A percentile compares a stretch with the other conserved stretches of the same genome.
These are phyloP conservation scores for Oryzias celebensis DNA, from an alignment of 2,113 vertebrate species.

Conservation along the genomic window DNA sequence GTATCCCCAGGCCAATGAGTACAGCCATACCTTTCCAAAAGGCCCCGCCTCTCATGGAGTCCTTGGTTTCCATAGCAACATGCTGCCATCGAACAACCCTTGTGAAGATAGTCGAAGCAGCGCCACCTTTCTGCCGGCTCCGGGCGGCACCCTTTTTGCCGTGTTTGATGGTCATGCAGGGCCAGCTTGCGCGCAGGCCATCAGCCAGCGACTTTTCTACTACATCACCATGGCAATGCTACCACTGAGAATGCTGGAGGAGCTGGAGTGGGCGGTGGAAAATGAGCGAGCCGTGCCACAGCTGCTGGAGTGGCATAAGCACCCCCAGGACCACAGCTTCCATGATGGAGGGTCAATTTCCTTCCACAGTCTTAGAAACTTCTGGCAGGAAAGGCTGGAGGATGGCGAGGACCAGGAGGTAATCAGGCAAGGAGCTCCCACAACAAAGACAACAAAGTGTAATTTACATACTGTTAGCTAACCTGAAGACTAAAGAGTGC, in stretches of 20 bases:
- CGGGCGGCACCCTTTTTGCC: constrained; percentile 53
- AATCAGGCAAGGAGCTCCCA: neutral
- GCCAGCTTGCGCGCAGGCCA: constrained; percentile 56
- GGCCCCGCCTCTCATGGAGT: constrained; percentile 53
- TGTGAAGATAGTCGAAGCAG: constrained; percentile 67
- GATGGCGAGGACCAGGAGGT: constrained; percentile 24
- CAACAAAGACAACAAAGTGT: neutral
- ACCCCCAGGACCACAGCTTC: constrained; percentile 53
- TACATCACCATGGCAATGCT: constrained; percentile 64
- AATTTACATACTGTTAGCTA: too few relatives aligned
- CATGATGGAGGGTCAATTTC: constrained; percentile 38
- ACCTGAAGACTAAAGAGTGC: too few relatives aligned
- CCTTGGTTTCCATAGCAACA: constrained; percentile 71
- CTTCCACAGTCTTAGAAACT: constrained; percentile 67
- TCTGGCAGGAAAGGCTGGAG: constrained; percentile 70
- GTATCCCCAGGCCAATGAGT: constrained; percentile 59
- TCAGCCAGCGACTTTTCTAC: constrained; percentile 73
- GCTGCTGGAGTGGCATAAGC: constrained; percentile 69
- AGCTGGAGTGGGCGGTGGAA: constrained; percentile 65
- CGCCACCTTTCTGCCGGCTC: constrained; percentile 64
- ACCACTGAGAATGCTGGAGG: constrained; percentile 47
- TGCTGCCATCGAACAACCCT: constrained; percentile 62
- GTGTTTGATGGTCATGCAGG: constrained; percentile 73
- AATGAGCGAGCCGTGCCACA: constrained; percentile 57
- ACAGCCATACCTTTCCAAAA: constrained; percentile 49